These are phyloP conservation scores for Petrocephalus schoutedeni DNA, from an alignment of 2,797 vertebrate genomes.

Conservation along the genomic window DNA sequence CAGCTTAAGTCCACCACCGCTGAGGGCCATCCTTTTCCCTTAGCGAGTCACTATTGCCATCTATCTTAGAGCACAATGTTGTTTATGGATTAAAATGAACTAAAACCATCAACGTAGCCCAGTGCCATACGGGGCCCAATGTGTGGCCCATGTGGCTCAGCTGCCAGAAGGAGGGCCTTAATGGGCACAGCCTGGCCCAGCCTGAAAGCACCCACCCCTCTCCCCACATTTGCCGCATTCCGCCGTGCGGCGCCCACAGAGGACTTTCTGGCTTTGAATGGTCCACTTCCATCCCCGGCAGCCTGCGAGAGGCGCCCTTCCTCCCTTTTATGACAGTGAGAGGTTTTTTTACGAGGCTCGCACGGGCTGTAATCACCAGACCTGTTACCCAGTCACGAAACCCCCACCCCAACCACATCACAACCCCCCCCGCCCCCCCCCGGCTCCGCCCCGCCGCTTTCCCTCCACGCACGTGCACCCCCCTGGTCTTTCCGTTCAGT, in stretches of 20 bases:
- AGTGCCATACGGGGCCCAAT: slow-evolving; percentile 3
- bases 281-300: not conserved
- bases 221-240: not conserved
- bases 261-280: not conserved
- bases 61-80: not conserved
- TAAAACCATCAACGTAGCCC: not conserved
- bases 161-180: not conserved
- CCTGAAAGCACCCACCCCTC: not conserved
- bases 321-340: slow-evolving; percentile 5
- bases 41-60: not conserved
- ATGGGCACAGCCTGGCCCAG: not conserved
- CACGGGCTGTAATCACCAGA: slow-evolving; percentile 18
- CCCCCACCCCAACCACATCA: not conserved
- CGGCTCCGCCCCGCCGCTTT: not conserved
- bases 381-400: not conserved
- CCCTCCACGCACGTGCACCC: not conserved
- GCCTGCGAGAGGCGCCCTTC: not conserved
- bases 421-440: not conserved
- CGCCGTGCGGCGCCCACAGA: not conserved
- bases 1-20: not conserved
- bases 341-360: slow-evolving; percentile 20
- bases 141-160: slow-evolving; percentile 17
- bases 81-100: not conserved
- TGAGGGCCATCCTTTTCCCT: not conserved
- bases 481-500: not conserved